These are phyloP conservation scores for Nixonia krombeini DNA, from an alignment of 1,140 invertebrate species.

Conservation along the genomic window DNA sequence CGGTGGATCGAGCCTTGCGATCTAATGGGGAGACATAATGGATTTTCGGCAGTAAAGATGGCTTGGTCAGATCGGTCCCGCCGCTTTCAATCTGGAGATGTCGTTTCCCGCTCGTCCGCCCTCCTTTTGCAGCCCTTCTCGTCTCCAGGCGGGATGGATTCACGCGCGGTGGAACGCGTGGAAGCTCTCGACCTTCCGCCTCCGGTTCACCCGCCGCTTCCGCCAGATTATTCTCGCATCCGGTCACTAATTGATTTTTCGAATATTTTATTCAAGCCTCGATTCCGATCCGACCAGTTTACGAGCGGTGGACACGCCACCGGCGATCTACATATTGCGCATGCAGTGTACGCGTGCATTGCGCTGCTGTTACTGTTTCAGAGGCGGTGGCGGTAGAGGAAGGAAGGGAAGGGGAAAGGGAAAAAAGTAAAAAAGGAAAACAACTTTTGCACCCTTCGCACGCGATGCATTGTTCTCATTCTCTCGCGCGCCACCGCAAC, in stretches of 20 bases:
- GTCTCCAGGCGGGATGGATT: no score
- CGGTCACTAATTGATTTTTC: conserved; percentile 65
- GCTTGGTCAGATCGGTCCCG: conserved; percentile 60
- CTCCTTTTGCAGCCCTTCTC: no score
- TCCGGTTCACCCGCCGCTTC: conserved; percentile 48
- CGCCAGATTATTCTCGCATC: conserved; percentile 59
- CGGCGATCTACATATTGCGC: conserved; percentile 35
- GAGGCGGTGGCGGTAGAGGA: no score
- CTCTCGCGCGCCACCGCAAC: no score
- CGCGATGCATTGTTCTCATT: conserved; percentile 35
- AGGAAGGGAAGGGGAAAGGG: no score
- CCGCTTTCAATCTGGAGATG: conserved; percentile 40
- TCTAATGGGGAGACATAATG: conserved; percentile 71
- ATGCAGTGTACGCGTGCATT: conserved; percentile 35
- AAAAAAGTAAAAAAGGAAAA: conserved; percentile 31
- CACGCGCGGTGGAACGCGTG: conserved; percentile 31
- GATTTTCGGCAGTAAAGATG: conserved; percentile 71
- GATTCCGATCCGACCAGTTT: conserved; percentile 47
- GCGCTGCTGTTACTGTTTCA: conserved; percentile 3
- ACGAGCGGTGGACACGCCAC: conserved; percentile 55
- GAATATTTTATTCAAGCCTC: conserved; percentile 59
- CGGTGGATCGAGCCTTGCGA: conserved; percentile 60
- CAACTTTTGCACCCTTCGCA: conserved; percentile 45
- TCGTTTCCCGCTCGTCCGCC: no score
- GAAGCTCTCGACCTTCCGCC: conserved; percentile 46